phyloP scores from a whole-genome alignment of 2,797 vertebrate genomes.

The Eidolon dupreanum region DNA sequence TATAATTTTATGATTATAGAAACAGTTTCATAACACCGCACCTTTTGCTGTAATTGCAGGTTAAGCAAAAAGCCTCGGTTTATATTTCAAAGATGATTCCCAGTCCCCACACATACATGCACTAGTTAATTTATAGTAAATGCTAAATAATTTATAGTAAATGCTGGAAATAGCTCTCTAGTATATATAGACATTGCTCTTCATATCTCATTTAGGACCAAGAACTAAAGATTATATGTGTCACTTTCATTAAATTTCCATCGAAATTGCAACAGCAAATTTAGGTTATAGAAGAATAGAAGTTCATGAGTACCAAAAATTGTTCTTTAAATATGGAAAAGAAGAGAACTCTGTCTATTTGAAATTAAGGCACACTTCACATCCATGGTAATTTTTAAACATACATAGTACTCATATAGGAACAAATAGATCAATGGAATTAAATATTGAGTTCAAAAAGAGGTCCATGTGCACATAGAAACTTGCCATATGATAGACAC shows the following conservation, averaged over 20 bases:
- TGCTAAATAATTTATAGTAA: neutral
- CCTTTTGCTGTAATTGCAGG: neutral
- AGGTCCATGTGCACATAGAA: neutral
- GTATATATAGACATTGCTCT: neutral
- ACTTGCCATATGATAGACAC: neutral
- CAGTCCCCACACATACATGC: neutral
- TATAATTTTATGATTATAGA: neutral
- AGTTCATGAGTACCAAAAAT: neutral
- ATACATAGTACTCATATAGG: neutral
- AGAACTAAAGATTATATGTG: neutral
- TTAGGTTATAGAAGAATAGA: neutral
- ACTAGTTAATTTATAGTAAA: neutral
- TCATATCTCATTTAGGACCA: neutral
- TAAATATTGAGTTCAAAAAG: neutral
- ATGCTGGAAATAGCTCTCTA: neutral
- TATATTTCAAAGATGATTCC: slow-evolving; percentile 2
- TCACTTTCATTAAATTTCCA: neutral
- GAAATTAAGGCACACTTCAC: neutral
- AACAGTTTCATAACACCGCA: neutral
- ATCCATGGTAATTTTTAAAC: neutral
- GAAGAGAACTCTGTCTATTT: neutral
- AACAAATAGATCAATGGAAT: neutral
- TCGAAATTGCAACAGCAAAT: neutral
- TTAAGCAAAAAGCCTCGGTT: neutral
- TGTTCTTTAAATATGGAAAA: neutral